These are phyloP conservation scores for Himalopsyche tibetana DNA, from an alignment of 2,888 invertebrate species.

Conservation along the genomic window DNA sequence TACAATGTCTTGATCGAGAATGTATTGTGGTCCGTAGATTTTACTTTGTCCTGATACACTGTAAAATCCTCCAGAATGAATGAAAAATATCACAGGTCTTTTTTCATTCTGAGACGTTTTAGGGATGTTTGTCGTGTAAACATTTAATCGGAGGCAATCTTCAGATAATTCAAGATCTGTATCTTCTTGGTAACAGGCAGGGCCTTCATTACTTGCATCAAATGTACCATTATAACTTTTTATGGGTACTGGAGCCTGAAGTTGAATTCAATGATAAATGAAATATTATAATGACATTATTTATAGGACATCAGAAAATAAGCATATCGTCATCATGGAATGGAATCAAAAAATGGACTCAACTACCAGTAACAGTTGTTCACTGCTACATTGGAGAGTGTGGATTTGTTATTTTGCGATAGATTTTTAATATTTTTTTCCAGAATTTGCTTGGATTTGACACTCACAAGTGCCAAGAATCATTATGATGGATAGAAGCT, in stretches of 20 bases:
- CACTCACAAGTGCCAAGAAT: too few relatives aligned
- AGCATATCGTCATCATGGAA: too few relatives aligned
- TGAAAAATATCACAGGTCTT: constrained; percentile 50
- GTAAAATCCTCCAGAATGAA: constrained; percentile 57
- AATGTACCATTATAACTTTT: constrained; percentile 32
- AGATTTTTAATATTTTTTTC: too few relatives aligned
- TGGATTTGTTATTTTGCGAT: too few relatives aligned
- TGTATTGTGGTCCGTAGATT: constrained; percentile 48
- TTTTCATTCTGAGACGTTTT: constrained; percentile 1
- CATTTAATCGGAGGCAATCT: constrained; percentile 53
- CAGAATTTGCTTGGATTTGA: too few relatives aligned
- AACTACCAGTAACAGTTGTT: too few relatives aligned
- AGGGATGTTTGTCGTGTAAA: constrained; percentile 49
- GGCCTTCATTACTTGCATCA: constrained; percentile 52
- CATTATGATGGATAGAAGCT: too few relatives aligned
- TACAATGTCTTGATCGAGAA: constrained; percentile 54
- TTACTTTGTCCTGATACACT: constrained; percentile 51
- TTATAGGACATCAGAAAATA: too few relatives aligned
- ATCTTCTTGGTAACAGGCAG: constrained; percentile 48
- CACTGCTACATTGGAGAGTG: too few relatives aligned
- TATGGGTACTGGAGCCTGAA: constrained; percentile 50
- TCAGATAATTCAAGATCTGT: constrained; percentile 40
- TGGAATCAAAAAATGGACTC: too few relatives aligned
- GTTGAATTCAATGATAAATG: neutral
- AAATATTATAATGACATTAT: too few relatives aligned